Conservation (phyloP, 2,113 vertebrate species). For the Platanista minor region DNA sequence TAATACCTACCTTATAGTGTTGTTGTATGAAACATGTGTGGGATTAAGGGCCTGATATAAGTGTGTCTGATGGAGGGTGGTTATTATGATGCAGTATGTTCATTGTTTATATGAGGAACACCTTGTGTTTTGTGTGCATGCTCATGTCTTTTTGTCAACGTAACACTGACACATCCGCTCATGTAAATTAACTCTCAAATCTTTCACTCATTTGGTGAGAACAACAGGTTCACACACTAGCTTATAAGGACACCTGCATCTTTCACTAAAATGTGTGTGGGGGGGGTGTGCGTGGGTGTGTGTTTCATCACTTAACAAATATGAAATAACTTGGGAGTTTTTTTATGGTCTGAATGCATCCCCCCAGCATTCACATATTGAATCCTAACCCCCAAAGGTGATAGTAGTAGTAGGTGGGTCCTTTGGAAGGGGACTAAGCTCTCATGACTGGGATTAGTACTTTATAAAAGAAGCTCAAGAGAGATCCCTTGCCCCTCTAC, state of each 20-base stretch:
- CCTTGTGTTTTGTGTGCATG: background rate
- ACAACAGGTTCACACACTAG: background rate
- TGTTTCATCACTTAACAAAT: background rate
- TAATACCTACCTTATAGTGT: background rate
- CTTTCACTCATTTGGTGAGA: background rate
- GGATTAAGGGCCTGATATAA: background rate
- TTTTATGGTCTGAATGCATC: background rate
- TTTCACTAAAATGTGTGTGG: background rate
- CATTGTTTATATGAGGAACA: background rate
- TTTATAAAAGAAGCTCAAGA: background rate
- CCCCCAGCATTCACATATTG: background rate
- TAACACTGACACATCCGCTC: background rate
- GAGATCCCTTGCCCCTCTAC: background rate
- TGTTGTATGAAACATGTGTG: background rate
- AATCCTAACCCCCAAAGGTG: background rate
- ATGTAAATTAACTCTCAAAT: background rate
- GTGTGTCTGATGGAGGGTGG: background rate
- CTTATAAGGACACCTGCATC: background rate
- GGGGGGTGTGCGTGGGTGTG: background rate
- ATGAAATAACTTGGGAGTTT: background rate
- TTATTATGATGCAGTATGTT: background rate
- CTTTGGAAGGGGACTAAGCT: background rate
- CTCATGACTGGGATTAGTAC: background rate
- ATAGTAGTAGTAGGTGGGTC: background rate
- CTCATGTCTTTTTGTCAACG: background rate